Evolutionary conservation across 2,113 vertebrate genomes (phyloP), one percentile per base, ranked within the genome.

Genomic region (Saguinus midas): DNA sequence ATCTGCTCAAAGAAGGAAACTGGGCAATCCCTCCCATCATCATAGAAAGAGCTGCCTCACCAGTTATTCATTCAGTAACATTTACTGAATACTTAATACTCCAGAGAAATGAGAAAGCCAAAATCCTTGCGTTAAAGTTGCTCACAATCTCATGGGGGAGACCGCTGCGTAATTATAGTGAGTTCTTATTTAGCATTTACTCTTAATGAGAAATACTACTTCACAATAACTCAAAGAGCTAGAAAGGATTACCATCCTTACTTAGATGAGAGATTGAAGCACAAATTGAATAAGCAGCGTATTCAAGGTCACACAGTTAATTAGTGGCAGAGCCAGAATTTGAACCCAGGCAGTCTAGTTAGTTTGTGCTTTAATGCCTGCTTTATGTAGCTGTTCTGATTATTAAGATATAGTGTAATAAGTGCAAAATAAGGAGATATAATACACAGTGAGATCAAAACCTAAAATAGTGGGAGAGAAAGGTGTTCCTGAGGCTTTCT

Each of bases 331-430:
- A 86, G 52, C 12, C 89, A 83, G 40, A 81, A 89, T 96, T 58
- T 94, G 64, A 95, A 84, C 17, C 21, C 29, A 61, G 50, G 35
- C 79, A 45, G 21, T 70, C 64, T 76, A 20, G 64, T 84, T 93
- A 84, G 88, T 73, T 68, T 90, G 8, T 43, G 32, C 50, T 87
- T 80, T 66, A 70, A 96, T 3, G 8, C 55, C 45, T 58, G 73
- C 70, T 96, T 79, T 68, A 75, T 61, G 37, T 82, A 91, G 27
- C 86, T 96, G 27, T 87, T 95, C 73, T 89, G 37, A 43, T 88
- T 32, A 89, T 93, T 94, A 81, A 87, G 87, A 55, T 76, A 35
- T 20, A 95, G 43, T 64, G 10, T 66, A 82, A 25, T 90, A 83
- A 52, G 50, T 92, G 37, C 3, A 96, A 61, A 81, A 87, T 95